These are phyloP conservation scores for Encarsia formosa DNA, from an alignment of 2,888 invertebrate species.

Conservation along the genomic window DNA sequence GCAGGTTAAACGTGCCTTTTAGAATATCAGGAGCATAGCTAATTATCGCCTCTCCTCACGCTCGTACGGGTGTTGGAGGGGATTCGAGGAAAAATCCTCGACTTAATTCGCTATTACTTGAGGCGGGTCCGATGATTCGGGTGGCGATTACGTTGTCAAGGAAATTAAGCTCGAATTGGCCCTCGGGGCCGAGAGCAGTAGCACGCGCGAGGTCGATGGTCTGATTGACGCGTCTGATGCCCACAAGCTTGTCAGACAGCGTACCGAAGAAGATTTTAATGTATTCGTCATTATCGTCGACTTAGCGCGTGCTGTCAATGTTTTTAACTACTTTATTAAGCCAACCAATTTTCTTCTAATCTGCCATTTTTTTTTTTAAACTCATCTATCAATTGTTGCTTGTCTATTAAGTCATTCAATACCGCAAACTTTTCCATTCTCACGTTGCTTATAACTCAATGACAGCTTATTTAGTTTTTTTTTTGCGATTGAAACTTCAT, in stretches of 20 bases:
- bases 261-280: conserved; percentile 17
- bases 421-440: too few species aligned
- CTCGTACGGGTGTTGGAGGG: neutral
- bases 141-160: conserved; percentile 33
- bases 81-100: conserved; percentile 20
- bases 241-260: conserved; percentile 18
- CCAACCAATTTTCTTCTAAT: too few species aligned
- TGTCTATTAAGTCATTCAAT: too few species aligned
- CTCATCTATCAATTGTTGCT: too few species aligned
- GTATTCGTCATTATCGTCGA: conserved; percentile 25
- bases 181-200: conserved; percentile 19
- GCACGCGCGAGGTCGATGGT: conserved; percentile 11
- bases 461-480: too few species aligned
- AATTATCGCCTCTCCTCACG: neutral
- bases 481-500: too few species aligned
- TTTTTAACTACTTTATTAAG: too few species aligned
- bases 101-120: conserved; percentile 16
- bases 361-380: too few species aligned
- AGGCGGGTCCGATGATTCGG: conserved; percentile 3
- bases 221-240: conserved; percentile 23
- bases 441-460: too few species aligned
- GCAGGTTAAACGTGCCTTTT: too few species aligned
- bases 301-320: conserved; percentile 14
- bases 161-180: conserved; percentile 33
- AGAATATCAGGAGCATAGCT: too few species aligned